Percentiles rank a stretch among this genome's conserved stretches.
Conservation (phyloP, 2,113 vertebrate genomes). For the Ophthalmolycus amberensis region DNA sequence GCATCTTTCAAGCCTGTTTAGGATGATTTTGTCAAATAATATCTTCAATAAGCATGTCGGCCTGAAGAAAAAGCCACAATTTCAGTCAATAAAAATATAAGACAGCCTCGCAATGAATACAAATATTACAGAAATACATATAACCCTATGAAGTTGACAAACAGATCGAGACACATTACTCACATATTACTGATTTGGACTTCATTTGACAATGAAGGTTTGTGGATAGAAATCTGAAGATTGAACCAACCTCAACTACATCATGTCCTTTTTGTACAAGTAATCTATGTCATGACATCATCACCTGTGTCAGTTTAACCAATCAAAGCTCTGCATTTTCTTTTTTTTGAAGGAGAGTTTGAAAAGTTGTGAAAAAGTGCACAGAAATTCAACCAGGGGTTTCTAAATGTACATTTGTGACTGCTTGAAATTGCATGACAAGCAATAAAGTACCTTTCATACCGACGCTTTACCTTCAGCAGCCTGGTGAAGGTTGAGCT, state of each 20-base stretch:
- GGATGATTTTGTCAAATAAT: background rate
- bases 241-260: background rate
- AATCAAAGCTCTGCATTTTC: constrained; percentile 23
- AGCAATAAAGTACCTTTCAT: background rate
- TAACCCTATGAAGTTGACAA: background rate
- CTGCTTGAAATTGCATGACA: background rate
- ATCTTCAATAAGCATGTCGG: background rate
- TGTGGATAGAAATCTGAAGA: background rate
- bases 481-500: too few relatives aligned
- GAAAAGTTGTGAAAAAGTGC: background rate
- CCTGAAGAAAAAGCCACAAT: background rate
- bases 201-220: constrained; percentile 8
- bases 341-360: constrained; percentile 1
- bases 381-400: background rate
- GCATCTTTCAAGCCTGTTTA: background rate
- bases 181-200: constrained; percentile 24
- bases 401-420: background rate
- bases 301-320: constrained; percentile 9
- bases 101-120: background rate
- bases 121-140: background rate
- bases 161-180: constrained; percentile 12
- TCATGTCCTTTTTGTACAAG: background rate
- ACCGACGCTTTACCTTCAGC: background rate
- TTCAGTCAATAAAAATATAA: background rate
- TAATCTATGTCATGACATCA: constrained; percentile 16